Conservation (phyloP, 2,888 invertebrate genomes). For the Eupithecia exiguata region DNA sequence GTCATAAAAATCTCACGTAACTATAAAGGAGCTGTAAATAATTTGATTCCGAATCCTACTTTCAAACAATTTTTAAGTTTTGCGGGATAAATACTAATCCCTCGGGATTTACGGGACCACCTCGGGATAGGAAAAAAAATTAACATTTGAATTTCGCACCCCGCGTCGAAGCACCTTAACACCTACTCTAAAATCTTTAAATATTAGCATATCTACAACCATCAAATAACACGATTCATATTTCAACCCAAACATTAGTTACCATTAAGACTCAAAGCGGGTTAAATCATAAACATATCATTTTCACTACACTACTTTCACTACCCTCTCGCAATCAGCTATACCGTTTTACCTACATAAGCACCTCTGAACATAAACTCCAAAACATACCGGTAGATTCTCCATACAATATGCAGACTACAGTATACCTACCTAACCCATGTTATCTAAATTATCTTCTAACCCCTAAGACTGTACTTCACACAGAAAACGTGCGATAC, state of each 20-base stretch:
- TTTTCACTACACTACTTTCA: neutral
- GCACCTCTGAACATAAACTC: constrained; percentile 20
- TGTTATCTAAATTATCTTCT: constrained; percentile 19
- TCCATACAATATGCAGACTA: constrained; percentile 9
- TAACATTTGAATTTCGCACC: too few relatives aligned
- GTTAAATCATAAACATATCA: neutral
- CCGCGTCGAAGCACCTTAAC: too few relatives aligned
- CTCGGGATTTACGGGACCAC: too few relatives aligned
- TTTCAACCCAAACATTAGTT: neutral
- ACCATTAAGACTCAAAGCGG: neutral
- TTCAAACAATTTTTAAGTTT: too few relatives aligned
- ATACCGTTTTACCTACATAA: neutral
- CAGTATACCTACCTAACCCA: constrained; percentile 14
- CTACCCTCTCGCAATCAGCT: constrained; percentile 16
- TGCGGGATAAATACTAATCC: too few relatives aligned
- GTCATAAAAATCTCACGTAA: too few relatives aligned
- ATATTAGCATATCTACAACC: neutral
- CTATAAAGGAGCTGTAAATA: too few relatives aligned
- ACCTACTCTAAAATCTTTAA: too few relatives aligned
- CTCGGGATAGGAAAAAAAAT: too few relatives aligned
- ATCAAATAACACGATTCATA: neutral
- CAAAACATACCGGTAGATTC: constrained; percentile 10
- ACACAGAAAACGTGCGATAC: constrained; percentile 14
- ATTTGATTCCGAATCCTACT: too few relatives aligned
- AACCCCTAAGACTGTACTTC: constrained; percentile 7